phyloP scores from a whole-genome alignment of 2,113 vertebrate genomes.

The Eulemur rufifrons region DNA sequence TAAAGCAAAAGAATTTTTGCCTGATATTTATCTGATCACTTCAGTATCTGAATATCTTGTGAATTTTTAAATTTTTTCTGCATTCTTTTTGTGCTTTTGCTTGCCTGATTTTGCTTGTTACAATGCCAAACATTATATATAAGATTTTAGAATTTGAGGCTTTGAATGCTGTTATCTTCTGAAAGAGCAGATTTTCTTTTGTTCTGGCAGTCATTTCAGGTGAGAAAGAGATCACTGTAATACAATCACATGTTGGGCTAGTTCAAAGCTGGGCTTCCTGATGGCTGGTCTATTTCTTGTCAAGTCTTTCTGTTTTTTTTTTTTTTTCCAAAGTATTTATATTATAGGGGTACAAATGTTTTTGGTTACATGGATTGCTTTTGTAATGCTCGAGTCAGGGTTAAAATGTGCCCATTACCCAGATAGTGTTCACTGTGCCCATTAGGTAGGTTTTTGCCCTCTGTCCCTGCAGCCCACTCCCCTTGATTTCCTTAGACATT shows the following conservation, averaged over 20 bases:
- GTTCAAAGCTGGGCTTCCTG: not conserved
- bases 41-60: not conserved
- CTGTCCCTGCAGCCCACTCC: no score
- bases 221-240: not conserved
- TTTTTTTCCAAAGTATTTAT: no score
- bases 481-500: no score
- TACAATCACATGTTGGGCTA: not conserved
- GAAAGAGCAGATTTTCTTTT: constrained; percentile 9
- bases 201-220: not conserved
- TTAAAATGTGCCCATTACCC: no score
- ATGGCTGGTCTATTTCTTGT: not conserved
- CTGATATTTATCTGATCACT: not conserved
- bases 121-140: not conserved
- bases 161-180: not conserved
- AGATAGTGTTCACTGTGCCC: no score
- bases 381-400: no score
- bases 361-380: no score
- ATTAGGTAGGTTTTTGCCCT: no score
- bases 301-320: not conserved
- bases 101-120: not conserved
- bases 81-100: not conserved
- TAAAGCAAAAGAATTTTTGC: not conserved
- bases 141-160: not conserved
- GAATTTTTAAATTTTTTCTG: not conserved
- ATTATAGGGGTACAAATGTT: no score